Base-by-base conservation (phyloP, 1,140 invertebrate genomes). In the Trypoxylus dichotomus region DNA sequence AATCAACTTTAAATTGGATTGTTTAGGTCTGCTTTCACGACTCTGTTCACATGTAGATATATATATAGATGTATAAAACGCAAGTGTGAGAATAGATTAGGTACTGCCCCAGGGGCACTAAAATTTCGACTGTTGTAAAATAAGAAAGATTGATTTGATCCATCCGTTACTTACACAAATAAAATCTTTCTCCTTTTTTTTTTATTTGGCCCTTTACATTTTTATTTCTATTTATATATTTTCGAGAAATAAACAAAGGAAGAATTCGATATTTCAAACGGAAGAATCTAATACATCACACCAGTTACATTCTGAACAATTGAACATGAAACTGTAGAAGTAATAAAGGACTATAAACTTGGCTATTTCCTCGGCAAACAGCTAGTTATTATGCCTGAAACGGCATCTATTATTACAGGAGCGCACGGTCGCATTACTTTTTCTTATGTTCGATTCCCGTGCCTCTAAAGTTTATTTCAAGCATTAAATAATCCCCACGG, bases 51-150 rank as follows among this genome's bases (percentile, higher is more conserved):
- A 37, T 37, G 10, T 37, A 37, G 32, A 37, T 47, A 19, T 11
- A 11, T 42, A 42, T 11, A 42, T 11, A 11, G 5, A 42, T 41
- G 68, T 42, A 63, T 25, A 27, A 42, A 73, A 54, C 25, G 41
- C 78, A 78, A 78, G 71, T 74, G 77, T 79, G 78, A 77, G 80
- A 80, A 81, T 81, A 80, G 80, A 80, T 81, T 81, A 80, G 80
- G 80, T 80, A 78, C 80, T 79, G 77, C 80, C 78, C 79, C 76
- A 74, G 43, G 77, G 79, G 78, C 74, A 81, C 58, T 76, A 76
- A 76, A 76, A 76, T 76, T 76, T 60, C 32, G 15, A 7, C 43
- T 13, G 43, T 19, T 47, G 43, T 19, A 47, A 47, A 47, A 47
- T 47, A 47, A 19, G n/a, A 47, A 47, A 47, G 43, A 47, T 47